Evolutionary conservation across 2,113 vertebrate genomes (phyloP).

Genomic region (Azemiops feae): DNA sequence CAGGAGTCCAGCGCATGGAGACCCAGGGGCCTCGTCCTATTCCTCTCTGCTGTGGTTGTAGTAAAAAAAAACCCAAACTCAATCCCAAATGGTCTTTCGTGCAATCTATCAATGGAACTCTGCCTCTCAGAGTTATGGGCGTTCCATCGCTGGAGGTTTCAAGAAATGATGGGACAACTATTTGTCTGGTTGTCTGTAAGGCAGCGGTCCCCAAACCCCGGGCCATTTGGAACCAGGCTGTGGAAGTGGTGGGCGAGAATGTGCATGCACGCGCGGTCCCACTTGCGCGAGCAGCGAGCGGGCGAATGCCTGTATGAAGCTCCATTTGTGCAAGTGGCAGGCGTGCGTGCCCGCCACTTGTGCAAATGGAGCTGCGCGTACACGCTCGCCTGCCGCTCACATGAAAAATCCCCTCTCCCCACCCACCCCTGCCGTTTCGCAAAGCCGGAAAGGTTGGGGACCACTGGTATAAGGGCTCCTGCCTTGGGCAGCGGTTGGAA

Average conservation of each 20-base stretch:
- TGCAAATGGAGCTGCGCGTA: not conserved
- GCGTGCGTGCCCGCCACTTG: not conserved
- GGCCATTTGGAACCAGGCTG: not conserved
- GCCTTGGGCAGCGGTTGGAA: not conserved
- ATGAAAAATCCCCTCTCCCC: not conserved
- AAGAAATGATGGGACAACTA: not conserved
- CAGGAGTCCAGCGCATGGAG: not conserved
- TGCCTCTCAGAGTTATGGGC: not conserved
- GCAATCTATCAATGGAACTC: not conserved
- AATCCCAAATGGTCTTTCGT: not conserved
- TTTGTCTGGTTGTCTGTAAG: not conserved
- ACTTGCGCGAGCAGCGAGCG: not conserved
- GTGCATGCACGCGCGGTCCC: not conserved
- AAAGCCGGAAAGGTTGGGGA: not conserved
- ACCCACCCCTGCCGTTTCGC: fast-evolving
- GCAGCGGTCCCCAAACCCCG: not conserved
- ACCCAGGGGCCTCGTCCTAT: not conserved
- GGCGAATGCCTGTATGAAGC: not conserved
- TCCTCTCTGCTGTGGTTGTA: not conserved
- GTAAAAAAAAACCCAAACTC: too few species aligned
- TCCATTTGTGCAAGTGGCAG: not conserved
- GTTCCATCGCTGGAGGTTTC: not conserved
- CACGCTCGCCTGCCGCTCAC: not conserved
- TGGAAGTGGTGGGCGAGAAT: not conserved
- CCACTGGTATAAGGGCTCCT: not conserved